phyloP scores from a whole-genome alignment of 2,797 vertebrate species.

The Sarcophilus harrisii region DNA sequence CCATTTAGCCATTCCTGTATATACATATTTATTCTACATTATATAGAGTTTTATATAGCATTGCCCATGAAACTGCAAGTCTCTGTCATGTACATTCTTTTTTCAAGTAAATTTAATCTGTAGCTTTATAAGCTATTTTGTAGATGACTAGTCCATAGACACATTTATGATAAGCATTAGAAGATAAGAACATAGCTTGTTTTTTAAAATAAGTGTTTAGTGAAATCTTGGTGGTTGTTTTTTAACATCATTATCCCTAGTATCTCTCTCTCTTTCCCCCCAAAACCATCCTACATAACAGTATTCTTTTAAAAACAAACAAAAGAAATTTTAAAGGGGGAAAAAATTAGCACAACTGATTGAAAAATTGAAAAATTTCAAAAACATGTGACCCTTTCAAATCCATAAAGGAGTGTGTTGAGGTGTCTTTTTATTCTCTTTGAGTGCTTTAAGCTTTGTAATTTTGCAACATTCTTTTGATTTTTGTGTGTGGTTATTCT shows the following conservation, averaged over 20 bases:
- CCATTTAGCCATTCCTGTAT: neutral
- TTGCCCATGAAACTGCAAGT: neutral
- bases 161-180: neutral
- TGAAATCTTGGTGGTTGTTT: neutral
- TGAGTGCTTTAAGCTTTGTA: neutral
- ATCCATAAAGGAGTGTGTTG: neutral
- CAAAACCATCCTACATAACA: neutral
- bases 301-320: no score
- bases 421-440: neutral
- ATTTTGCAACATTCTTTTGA: neutral
- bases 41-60: neutral
- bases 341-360: neutral
- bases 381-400: neutral
- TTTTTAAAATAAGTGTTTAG: neutral
- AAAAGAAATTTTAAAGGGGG: neutral
- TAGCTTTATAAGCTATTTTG: neutral
- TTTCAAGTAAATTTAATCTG: neutral
- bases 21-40: neutral
- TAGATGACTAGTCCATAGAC: neutral
- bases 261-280: neutral
- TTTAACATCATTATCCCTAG: neutral
- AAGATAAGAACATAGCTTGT: neutral
- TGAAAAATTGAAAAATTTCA: neutral
- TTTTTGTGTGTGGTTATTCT: neutral
- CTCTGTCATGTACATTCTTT: neutral